These are phyloP conservation scores for Marisa cornuarietis DNA, from an alignment of 1,140 invertebrate genomes.

Conservation along the genomic window DNA sequence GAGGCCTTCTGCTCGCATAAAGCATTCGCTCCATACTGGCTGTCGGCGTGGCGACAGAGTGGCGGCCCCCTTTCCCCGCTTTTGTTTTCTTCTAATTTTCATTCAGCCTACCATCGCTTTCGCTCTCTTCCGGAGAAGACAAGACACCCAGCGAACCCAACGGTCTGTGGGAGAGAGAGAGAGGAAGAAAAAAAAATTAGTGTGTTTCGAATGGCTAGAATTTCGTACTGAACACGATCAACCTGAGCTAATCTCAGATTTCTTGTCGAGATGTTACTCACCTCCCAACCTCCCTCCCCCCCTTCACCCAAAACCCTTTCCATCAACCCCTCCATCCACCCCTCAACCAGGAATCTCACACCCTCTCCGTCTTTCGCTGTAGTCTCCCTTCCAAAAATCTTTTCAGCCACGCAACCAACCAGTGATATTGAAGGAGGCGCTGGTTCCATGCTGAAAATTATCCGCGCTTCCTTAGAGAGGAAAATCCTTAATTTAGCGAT, in stretches of 20 bases:
- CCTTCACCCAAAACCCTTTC: too few species aligned
- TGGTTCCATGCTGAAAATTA: neutral
- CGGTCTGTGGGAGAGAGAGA: neutral
- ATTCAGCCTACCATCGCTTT: constrained; percentile 5
- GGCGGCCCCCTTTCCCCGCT: constrained; percentile 8
- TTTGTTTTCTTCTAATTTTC: constrained; percentile 22
- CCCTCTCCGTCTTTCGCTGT: too few species aligned
- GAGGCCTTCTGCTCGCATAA: neutral
- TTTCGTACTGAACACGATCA: too few species aligned
- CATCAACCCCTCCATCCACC: too few species aligned
- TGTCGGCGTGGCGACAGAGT: constrained; percentile 1
- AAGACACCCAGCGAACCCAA: neutral
- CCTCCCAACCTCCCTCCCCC: too few species aligned
- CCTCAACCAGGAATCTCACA: too few species aligned
- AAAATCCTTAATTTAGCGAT: constrained; percentile 8
- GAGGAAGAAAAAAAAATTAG: constrained; percentile 1
- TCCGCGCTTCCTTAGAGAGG: neutral
- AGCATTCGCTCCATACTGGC: neutral
- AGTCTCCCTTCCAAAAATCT: neutral
- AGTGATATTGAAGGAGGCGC: neutral
- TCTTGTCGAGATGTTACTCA: too few species aligned
- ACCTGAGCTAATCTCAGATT: too few species aligned
- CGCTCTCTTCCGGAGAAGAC: neutral
- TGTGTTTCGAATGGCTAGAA: neutral
- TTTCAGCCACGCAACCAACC: neutral